Evolutionary conservation across 2,888 invertebrate species (phyloP).

Genomic region (Ypsolopha scabrella): DNA sequence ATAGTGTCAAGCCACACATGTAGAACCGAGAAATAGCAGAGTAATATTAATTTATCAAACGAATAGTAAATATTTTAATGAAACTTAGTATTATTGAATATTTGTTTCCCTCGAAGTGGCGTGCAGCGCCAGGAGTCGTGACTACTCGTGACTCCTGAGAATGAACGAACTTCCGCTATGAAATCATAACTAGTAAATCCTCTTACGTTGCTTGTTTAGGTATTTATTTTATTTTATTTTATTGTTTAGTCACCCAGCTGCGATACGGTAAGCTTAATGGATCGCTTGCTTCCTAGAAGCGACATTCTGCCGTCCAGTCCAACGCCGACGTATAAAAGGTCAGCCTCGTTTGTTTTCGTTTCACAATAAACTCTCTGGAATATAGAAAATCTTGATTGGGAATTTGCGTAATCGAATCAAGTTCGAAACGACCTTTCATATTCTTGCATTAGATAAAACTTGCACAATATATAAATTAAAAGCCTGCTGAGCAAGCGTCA

Average conservation of each 20-base stretch:
- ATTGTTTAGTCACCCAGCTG: constrained; percentile 6
- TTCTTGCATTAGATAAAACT: constrained; percentile 16
- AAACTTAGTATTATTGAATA: background rate
- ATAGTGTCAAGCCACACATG: background rate
- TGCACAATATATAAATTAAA: constrained; percentile 16
- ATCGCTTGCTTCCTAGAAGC: constrained; percentile 3
- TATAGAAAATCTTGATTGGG: constrained; percentile 31
- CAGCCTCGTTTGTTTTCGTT: constrained; percentile 18
- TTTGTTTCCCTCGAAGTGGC: background rate
- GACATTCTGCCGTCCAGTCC: background rate
- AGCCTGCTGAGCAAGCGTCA: constrained; percentile 19
- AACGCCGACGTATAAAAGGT: constrained; percentile 1
- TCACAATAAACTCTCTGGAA: constrained; percentile 42
- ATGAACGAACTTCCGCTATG: constrained; percentile 27
- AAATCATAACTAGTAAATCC: constrained; percentile 18
- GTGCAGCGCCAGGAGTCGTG: constrained; percentile 18
- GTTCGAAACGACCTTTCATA: constrained; percentile 28
- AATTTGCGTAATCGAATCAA: constrained; percentile 37
- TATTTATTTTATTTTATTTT: constrained; percentile 5
- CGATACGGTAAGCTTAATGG: constrained; percentile 3
- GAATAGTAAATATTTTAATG: constrained; percentile 7
- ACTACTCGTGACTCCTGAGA: constrained; percentile 23
- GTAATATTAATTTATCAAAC: constrained; percentile 6
- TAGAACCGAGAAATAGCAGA: background rate
- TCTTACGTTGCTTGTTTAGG: constrained; percentile 1